Conservation (phyloP, 2,113 vertebrate genomes). For the Hypanus sabinus region DNA sequence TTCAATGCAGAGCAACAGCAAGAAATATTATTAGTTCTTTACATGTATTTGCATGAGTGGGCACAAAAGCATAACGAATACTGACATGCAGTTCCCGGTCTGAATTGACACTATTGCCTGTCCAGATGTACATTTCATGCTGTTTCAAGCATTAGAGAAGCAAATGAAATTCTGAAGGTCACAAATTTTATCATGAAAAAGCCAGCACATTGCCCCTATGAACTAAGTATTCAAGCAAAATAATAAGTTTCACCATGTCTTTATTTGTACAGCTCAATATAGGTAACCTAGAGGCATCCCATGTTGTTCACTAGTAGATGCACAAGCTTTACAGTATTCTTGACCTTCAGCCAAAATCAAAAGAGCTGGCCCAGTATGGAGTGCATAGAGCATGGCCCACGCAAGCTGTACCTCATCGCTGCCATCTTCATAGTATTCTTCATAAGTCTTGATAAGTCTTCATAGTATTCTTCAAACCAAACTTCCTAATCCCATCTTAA, state of each 20-base stretch:
- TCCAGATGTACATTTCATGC: constrained; percentile 2
- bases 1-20: constrained; percentile 7
- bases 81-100: constrained; percentile 10
- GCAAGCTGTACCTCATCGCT: background rate
- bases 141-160: background rate
- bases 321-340: background rate
- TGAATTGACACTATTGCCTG: constrained; percentile 2
- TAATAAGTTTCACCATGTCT: background rate
- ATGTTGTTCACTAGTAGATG: background rate
- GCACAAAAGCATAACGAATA: background rate
- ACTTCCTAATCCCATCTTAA: background rate
- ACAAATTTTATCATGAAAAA: constrained; percentile 8
- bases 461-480: background rate
- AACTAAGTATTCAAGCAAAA: background rate
- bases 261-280: background rate
- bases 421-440: too few relatives aligned
- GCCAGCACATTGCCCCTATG: background rate
- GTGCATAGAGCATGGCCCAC: background rate
- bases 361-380: background rate
- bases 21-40: constrained; percentile 16
- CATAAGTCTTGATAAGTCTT: too few relatives aligned
- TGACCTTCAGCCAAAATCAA: background rate
- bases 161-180: constrained; percentile 30
- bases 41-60: constrained; percentile 9
- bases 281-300: background rate